phyloP scores from a whole-genome alignment of 2,888 invertebrate species.

The Rotaria magnacalcarata region DNA sequence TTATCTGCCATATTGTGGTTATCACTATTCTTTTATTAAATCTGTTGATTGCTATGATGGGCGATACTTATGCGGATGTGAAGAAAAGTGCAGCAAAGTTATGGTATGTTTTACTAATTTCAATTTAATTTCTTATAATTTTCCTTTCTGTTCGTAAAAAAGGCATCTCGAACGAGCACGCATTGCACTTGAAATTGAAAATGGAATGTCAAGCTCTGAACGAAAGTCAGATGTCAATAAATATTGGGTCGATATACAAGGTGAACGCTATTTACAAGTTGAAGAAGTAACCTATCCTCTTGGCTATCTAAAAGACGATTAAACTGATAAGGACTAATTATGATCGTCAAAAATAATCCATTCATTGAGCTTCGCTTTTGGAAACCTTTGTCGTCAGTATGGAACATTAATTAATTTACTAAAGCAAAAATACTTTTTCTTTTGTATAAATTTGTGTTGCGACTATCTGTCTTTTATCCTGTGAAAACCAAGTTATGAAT shows the following conservation, averaged over 20 bases:
- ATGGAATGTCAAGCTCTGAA: not conserved
- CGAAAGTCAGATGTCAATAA: not conserved
- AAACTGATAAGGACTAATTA: not conserved
- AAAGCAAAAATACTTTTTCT: too few relatives aligned
- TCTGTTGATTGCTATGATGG: conserved; percentile 99
- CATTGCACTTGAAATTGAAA: not conserved
- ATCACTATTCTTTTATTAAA: conserved; percentile 89
- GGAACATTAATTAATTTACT: too few relatives aligned
- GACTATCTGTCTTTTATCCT: too few relatives aligned
- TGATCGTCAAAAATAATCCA: too few relatives aligned
- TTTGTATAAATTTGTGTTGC: too few relatives aligned
- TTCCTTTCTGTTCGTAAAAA: not conserved
- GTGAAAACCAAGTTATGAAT: too few relatives aligned
- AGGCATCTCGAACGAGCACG: conserved; percentile 13
- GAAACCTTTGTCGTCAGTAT: too few relatives aligned
- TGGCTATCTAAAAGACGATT: not conserved
- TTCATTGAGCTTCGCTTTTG: too few relatives aligned
- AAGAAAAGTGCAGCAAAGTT: conserved; percentile 66
- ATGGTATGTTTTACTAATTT: not conserved
- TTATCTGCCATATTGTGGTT: conserved; percentile 88
- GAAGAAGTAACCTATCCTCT: not conserved
- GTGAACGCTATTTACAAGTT: conserved; percentile 14
- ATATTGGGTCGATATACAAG: conserved; percentile 9
- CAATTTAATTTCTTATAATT: too few relatives aligned
- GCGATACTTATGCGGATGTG: conserved; percentile 94